These are phyloP conservation scores for Odontocolon sp. DNA, from an alignment of 2,888 invertebrate genomes.

Conservation along the genomic window DNA sequence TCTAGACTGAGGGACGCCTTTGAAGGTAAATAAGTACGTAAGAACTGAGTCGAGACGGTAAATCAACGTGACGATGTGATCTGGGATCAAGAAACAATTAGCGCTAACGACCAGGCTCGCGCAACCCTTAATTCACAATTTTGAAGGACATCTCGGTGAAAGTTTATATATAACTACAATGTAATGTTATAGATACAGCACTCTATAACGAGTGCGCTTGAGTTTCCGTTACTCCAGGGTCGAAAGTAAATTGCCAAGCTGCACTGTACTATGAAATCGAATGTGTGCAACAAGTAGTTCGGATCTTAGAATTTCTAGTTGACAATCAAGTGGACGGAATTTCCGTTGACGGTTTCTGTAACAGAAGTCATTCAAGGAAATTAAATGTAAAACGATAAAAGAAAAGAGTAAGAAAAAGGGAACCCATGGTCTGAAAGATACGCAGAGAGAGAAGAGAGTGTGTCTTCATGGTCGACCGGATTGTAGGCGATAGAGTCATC, in stretches of 20 bases:
- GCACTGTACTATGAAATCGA: background rate
- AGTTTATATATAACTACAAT: slow-evolving; percentile 3
- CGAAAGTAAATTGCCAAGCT: slow-evolving; percentile 23
- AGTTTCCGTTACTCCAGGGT: slow-evolving; percentile 40
- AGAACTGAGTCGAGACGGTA: background rate
- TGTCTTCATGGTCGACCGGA: slow-evolving; percentile 41
- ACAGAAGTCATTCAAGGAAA: slow-evolving; percentile 14
- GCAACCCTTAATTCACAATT: slow-evolving; percentile 12
- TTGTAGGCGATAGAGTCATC: slow-evolving; percentile 41
- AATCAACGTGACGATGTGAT: background rate
- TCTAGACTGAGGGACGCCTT: background rate
- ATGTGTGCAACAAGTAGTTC: background rate
- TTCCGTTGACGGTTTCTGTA: too few relatives aligned
- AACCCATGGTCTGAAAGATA: background rate
- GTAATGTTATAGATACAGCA: slow-evolving; percentile 2
- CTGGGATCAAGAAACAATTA: background rate
- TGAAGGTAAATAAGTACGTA: background rate
- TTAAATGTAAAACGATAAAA: slow-evolving; percentile 9
- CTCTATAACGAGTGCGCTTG: slow-evolving; percentile 11
- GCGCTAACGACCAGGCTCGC: slow-evolving; percentile 12
- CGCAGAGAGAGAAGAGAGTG: too few relatives aligned
- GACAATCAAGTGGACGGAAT: background rate
- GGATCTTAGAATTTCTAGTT: background rate
- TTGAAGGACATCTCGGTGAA: slow-evolving; percentile 36
- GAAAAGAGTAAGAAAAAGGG: slow-evolving; percentile 5